Conservation (phyloP, 92 coral and sea anemone species). For the Galaxea fascicularis region DNA sequence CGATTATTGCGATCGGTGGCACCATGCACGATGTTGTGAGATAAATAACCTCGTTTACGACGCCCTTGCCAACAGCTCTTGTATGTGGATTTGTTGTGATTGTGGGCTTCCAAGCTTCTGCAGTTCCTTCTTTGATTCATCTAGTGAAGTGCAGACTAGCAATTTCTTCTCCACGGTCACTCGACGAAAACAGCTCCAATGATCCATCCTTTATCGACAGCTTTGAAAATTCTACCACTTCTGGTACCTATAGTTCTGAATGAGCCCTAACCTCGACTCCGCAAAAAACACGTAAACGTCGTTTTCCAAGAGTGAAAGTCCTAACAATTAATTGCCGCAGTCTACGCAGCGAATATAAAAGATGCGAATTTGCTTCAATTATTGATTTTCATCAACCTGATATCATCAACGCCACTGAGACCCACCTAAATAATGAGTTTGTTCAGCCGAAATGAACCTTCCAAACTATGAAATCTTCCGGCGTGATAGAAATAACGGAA, state of each 20-base stretch:
- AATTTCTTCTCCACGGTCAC: slow-evolving; percentile 2
- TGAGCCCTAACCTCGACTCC: not conserved
- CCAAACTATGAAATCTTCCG: slow-evolving; percentile 19
- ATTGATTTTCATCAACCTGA: slow-evolving; percentile 54
- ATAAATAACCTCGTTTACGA: no score
- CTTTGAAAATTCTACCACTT: not conserved
- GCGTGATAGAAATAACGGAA: slow-evolving; percentile 7
- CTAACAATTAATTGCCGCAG: slow-evolving; percentile 61
- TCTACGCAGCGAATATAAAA: slow-evolving; percentile 46
- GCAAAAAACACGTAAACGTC: not conserved
- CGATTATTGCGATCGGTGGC: no score
- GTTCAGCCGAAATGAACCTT: slow-evolving; percentile 27
- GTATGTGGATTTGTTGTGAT: not conserved
- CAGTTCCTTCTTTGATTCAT: slow-evolving; percentile 2
- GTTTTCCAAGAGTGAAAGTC: slow-evolving; percentile 29
- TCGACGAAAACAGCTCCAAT: slow-evolving; percentile 11
- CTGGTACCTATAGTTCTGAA: not conserved
- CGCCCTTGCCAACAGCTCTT: not conserved
- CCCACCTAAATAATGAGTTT: slow-evolving; percentile 39
- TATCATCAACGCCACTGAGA: slow-evolving; percentile 65
- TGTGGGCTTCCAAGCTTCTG: not conserved
- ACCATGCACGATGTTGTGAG: no score
- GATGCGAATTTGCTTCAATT: slow-evolving; percentile 35
- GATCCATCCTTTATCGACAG: slow-evolving; percentile 3
- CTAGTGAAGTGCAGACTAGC: not conserved